Percentiles rank a stretch among this genome's conserved stretches.
Conservation (phyloP, 2,888 invertebrate genomes). For the Litoditis marina region DNA sequence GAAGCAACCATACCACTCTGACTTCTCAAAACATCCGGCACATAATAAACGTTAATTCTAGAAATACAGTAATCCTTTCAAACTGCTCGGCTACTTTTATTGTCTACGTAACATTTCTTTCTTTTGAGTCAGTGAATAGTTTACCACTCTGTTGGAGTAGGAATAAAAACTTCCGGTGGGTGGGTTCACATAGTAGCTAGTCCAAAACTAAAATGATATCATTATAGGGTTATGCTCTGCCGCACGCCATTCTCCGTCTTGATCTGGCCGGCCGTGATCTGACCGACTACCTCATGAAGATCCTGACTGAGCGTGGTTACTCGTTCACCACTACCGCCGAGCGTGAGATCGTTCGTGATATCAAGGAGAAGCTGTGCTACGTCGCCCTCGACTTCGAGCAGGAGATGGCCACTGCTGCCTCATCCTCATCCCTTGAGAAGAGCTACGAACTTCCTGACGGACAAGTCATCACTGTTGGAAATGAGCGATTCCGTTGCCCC, state of each 20-base stretch:
- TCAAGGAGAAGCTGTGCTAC: slow-evolving; percentile 90
- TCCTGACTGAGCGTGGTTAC: slow-evolving; percentile 66
- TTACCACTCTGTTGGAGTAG: too few relatives aligned
- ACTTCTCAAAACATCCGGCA: too few relatives aligned
- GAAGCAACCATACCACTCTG: too few relatives aligned
- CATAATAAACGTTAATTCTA: too few relatives aligned
- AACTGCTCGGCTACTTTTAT: too few relatives aligned
- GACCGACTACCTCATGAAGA: slow-evolving; percentile 69
- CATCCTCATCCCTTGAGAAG: slow-evolving; percentile 85
- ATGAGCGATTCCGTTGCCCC: slow-evolving; percentile 81
- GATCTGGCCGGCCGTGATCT: slow-evolving; percentile 67
- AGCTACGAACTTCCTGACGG: slow-evolving; percentile 84
- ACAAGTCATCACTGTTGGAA: slow-evolving; percentile 68
- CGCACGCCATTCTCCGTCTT: slow-evolving; percentile 66
- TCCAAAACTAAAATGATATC: too few relatives aligned
- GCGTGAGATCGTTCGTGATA: slow-evolving; percentile 88
- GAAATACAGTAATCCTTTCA: too few relatives aligned
- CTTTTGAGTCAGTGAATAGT: too few relatives aligned
- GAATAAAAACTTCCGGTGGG: too few relatives aligned
- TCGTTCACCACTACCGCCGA: slow-evolving; percentile 62
- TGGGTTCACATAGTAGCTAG: too few relatives aligned
- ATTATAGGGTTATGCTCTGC: slow-evolving; percentile 69
- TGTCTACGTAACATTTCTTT: too few relatives aligned
- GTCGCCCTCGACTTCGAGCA: slow-evolving; percentile 99
- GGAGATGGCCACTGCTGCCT: slow-evolving; percentile 85